These are phyloP conservation scores for Xiphydria camelus DNA, from an alignment of 2,888 invertebrate genomes.

Conservation along the genomic window DNA sequence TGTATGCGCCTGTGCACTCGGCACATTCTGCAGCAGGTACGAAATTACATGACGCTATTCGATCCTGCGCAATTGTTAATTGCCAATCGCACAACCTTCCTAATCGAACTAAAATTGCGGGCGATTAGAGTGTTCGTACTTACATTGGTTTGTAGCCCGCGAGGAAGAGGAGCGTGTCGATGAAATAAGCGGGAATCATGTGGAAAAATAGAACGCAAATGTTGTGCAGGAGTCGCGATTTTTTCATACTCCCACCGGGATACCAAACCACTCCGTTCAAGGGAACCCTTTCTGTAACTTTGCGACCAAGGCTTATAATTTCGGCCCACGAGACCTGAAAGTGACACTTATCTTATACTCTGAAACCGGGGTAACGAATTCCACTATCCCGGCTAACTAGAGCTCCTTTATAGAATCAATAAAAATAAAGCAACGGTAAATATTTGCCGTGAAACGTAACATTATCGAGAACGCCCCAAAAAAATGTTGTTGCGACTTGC, in stretches of 20 bases:
- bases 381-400: too few relatives aligned
- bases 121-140: constrained; percentile 59
- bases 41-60: too few relatives aligned
- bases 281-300: constrained; percentile 78
- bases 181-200: constrained; percentile 83
- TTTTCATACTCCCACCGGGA: constrained; percentile 87
- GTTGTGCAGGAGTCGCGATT: constrained; percentile 74
- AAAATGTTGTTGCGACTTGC: background rate
- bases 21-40: constrained; percentile 66
- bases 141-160: constrained; percentile 88
- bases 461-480: too few relatives aligned
- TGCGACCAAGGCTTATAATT: constrained; percentile 79
- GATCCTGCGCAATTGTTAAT: too few relatives aligned
- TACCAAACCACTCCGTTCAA: constrained; percentile 86
- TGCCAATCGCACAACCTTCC: too few relatives aligned
- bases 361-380: background rate
- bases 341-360: constrained; percentile 1
- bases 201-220: constrained; percentile 87
- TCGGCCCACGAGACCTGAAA: constrained; percentile 77
- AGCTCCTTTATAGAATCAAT: too few relatives aligned
- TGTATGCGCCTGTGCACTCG: constrained; percentile 80
- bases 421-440: too few relatives aligned
- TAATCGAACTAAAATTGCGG: too few relatives aligned
- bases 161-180: constrained; percentile 77
- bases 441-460: too few relatives aligned